These are phyloP conservation scores for Orchestes rusci DNA, from an alignment of 2,888 invertebrate species.

Conservation along the genomic window DNA sequence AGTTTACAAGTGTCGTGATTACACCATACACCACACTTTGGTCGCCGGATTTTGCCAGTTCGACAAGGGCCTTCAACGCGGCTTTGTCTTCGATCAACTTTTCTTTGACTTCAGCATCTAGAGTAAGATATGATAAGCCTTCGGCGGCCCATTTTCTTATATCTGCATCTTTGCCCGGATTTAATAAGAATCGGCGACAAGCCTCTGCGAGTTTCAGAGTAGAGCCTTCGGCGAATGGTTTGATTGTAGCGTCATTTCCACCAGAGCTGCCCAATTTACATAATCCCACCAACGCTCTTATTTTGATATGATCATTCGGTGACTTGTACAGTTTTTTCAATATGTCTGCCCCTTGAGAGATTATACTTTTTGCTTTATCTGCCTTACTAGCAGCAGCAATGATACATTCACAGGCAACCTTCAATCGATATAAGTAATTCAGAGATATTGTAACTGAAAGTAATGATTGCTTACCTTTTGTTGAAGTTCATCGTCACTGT, in stretches of 20 bases:
- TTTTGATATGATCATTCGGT: slow-evolving; percentile 77
- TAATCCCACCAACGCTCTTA: slow-evolving; percentile 83
- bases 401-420: slow-evolving; percentile 88
- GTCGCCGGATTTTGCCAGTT: slow-evolving; percentile 80
- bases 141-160: slow-evolving; percentile 95
- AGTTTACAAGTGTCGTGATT: slow-evolving; percentile 89
- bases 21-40: slow-evolving; percentile 86
- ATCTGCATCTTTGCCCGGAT: slow-evolving; percentile 62
- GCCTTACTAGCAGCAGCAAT: slow-evolving; percentile 96
- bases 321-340: slow-evolving; percentile 89
- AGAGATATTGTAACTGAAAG: background rate
- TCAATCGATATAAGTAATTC: background rate
- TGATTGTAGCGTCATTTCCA: slow-evolving; percentile 89
- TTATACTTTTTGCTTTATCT: slow-evolving; percentile 88
- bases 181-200: slow-evolving; percentile 83
- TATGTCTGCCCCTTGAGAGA: slow-evolving; percentile 78
- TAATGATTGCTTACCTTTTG: slow-evolving; percentile 52
- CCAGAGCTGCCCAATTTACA: slow-evolving; percentile 89
- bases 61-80: slow-evolving; percentile 79
- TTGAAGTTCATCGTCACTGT: slow-evolving; percentile 79
- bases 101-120: slow-evolving; percentile 98
- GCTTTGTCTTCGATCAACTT: slow-evolving; percentile 80
- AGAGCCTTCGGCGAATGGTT: slow-evolving; percentile 94
- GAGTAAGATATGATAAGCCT: slow-evolving; percentile 90
- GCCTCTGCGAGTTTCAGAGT: slow-evolving; percentile 88